Evolutionary conservation across 1,140 invertebrate genomes (phyloP).

Genomic region (Orussus abietinus): DNA sequence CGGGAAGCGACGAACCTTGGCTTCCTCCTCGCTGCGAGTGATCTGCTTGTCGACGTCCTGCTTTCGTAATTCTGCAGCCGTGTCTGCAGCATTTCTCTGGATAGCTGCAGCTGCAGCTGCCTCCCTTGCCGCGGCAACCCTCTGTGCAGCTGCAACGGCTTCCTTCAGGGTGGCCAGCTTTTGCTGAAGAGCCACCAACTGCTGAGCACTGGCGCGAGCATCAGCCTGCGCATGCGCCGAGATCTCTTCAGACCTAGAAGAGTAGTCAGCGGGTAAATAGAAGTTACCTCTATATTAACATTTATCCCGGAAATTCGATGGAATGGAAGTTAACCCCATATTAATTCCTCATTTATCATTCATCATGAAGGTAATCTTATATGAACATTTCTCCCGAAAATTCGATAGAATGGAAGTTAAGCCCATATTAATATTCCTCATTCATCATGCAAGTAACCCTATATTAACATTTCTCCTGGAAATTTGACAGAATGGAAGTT

Average conservation of each 20-base stretch:
- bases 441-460: too few relatives aligned
- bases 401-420: too few relatives aligned
- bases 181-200: slow-evolving; percentile 48
- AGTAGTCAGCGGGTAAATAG: too few relatives aligned
- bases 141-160: slow-evolving; percentile 47
- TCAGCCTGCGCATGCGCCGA: slow-evolving; percentile 39
- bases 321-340: too few relatives aligned
- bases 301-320: background rate
- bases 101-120: slow-evolving; percentile 48
- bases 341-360: too few relatives aligned
- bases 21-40: slow-evolving; percentile 43
- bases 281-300: too few relatives aligned
- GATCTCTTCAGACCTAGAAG: slow-evolving; percentile 47
- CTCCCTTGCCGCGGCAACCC: slow-evolving; percentile 47
- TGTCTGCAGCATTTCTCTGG: slow-evolving; percentile 45
- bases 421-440: too few relatives aligned
- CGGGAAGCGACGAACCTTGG: slow-evolving; percentile 34
- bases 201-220: slow-evolving; percentile 42
- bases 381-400: too few relatives aligned
- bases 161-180: slow-evolving; percentile 48
- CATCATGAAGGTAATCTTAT: too few relatives aligned
- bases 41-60: slow-evolving; percentile 52
- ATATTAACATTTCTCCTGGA: too few relatives aligned
- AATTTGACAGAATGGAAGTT: too few relatives aligned
- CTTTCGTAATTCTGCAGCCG: slow-evolving; percentile 47